Evolutionary conservation across 2,113 vertebrate genomes (phyloP).

Genomic region (Geococcyx californianus): DNA sequence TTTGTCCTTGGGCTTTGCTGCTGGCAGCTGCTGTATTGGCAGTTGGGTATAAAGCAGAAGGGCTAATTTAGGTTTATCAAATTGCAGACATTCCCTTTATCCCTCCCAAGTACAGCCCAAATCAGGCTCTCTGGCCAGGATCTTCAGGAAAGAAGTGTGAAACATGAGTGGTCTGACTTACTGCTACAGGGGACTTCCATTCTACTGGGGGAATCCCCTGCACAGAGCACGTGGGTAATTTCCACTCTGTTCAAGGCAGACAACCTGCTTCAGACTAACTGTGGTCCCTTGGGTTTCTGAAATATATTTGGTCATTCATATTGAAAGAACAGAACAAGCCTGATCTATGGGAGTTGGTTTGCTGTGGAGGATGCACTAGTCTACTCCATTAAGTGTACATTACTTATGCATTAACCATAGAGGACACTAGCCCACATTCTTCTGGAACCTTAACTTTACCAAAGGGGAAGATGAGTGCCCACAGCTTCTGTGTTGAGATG

Average conservation of each 20-base stretch:
- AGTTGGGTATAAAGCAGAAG: background rate
- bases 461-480: background rate
- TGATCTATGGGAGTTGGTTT: background rate
- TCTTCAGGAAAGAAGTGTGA: background rate
- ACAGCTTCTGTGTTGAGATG: background rate
- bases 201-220: background rate
- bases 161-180: background rate
- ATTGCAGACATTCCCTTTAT: background rate
- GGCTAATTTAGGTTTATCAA: background rate
- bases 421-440: background rate
- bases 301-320: background rate
- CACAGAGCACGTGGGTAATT: background rate
- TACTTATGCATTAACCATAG: background rate
- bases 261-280: background rate
- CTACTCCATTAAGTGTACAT: background rate
- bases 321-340: background rate
- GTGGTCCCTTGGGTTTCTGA: background rate
- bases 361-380: background rate
- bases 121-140: background rate
- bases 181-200: background rate
- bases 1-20: background rate
- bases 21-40: background rate
- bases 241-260: background rate
- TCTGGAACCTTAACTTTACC: background rate
- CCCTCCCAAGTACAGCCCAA: background rate